phyloP scores from a whole-genome alignment of 2,888 invertebrate genomes.

The Mesorhabditis sp. region DNA sequence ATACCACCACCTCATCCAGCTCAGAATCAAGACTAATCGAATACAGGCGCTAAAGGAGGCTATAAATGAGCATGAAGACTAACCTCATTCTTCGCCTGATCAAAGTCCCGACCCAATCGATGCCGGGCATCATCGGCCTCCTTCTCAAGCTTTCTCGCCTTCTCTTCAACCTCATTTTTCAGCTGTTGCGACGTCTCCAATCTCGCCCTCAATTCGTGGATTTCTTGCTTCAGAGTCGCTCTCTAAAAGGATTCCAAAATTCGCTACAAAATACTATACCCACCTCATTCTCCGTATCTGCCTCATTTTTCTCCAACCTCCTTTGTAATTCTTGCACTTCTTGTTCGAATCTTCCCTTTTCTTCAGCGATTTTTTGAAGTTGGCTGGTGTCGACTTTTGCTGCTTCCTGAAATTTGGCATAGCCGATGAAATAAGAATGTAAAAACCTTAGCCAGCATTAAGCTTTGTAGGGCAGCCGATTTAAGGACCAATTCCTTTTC shows the following conservation, averaged over 20 bases:
- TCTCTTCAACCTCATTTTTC: not conserved
- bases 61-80: not conserved
- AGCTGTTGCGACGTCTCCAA: not conserved
- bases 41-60: too few relatives aligned
- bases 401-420: not conserved
- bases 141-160: not conserved
- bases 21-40: too few relatives aligned
- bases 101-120: not conserved
- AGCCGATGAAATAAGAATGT: not conserved
- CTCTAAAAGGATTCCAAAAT: not conserved
- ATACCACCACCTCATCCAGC: too few relatives aligned
- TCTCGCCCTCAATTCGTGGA: not conserved
- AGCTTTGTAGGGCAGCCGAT: conserved; percentile 42
- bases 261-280: not conserved
- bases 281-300: conserved; percentile 9
- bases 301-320: conserved; percentile 11
- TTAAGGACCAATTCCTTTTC: conserved; percentile 44
- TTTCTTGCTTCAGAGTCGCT: not conserved
- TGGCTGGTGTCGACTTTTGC: conserved; percentile 19
- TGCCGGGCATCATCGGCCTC: not conserved
- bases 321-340: conserved; percentile 22
- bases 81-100: not conserved
- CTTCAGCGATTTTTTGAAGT: conserved; percentile 22
- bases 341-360: conserved; percentile 22
- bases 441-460: conserved; percentile 40